Evolutionary conservation across 1,140 invertebrate species (phyloP), one percentile per base, ranked within the genome.

Genomic region (Trachymyrmex cornetzi): DNA sequence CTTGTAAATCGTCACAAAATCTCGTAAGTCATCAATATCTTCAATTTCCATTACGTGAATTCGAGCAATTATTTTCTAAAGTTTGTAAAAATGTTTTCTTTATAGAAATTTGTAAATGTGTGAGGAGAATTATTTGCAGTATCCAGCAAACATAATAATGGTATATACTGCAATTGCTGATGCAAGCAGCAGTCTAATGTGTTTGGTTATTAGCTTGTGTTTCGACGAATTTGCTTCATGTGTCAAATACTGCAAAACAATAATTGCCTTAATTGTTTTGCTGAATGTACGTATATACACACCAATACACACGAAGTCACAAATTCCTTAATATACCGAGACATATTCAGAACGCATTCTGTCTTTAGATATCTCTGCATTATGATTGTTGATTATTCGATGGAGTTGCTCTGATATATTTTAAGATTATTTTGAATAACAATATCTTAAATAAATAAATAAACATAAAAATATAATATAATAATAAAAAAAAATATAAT

Each of bases 1-100:
- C 19, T 74, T 90, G 19, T 91, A 92, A 27, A 82, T 64, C 2
- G 93, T 94, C 19, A 75, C 2, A 19, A 94, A 94, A 38, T 94
- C 91, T 9, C 92, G 88, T 6, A 71, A 90, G 16, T 94, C 88
- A 1, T 92, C 93, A n/a, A 90, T 75, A 66, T 93, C 93, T 1
- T 91, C 66, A 14, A 92, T 92, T 64, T 88, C 69, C 48, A 71
- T 48, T 9, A 2, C 1, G 12, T 84, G 59, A 48, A 48, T 16
- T 71, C 19, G 30, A 71, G 9, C 34, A 16, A 2, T 30, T 3
- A 24, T 44, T 55, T 24, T 22, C 5, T 27, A 14, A 11, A 19
- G 19, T 84, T 74, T 63, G 14, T 30, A 19, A 3, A 19, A 19
- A 57, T 27, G 22, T 44, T 59, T 7, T 66, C 22, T 34, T 1